Percentiles rank a stretch among this genome's conserved stretches.
Evolutionary conservation across 2,797 vertebrate species (phyloP).

Genomic region (Coccyzus lansbergi): DNA sequence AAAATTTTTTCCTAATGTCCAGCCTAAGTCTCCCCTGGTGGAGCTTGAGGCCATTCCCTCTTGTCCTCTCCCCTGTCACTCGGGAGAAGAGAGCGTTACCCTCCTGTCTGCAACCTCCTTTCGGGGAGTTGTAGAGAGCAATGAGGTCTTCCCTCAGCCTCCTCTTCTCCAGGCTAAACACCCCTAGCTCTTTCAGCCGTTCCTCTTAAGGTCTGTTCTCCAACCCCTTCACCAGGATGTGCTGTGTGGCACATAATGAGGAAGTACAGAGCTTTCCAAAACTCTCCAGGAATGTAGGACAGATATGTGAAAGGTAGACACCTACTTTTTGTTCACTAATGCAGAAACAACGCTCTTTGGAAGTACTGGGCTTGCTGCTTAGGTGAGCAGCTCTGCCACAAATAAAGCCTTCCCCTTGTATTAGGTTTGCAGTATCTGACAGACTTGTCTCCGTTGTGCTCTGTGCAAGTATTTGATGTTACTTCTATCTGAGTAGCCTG

Average conservation of each 20-base stretch:
- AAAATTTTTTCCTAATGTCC: no score
- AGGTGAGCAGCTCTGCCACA: rapidly evolving
- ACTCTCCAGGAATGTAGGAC: background rate
- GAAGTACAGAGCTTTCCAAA: background rate
- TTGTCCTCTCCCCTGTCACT: no score
- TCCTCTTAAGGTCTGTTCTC: no score
- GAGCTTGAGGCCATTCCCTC: no score
- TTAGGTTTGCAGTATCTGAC: background rate
- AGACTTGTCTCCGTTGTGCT: background rate
- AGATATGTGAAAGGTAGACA: background rate
- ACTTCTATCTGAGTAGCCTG: background rate
- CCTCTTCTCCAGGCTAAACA: no score
- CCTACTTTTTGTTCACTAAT: background rate
- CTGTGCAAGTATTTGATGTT: background rate
- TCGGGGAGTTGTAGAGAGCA: no score
- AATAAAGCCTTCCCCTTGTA: background rate
- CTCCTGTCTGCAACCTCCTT: no score
- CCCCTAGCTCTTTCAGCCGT: no score
- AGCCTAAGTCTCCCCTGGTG: no score
- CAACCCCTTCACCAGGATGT: no score
- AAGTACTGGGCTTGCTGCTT: background rate
- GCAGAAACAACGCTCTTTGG: background rate
- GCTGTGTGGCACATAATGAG: background rate
- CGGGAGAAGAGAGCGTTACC: no score
- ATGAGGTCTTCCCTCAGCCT: no score